Evolutionary conservation across 2,113 vertebrate species (phyloP), one percentile per base, ranked within the genome.

Genomic region (Mobula birostris): DNA sequence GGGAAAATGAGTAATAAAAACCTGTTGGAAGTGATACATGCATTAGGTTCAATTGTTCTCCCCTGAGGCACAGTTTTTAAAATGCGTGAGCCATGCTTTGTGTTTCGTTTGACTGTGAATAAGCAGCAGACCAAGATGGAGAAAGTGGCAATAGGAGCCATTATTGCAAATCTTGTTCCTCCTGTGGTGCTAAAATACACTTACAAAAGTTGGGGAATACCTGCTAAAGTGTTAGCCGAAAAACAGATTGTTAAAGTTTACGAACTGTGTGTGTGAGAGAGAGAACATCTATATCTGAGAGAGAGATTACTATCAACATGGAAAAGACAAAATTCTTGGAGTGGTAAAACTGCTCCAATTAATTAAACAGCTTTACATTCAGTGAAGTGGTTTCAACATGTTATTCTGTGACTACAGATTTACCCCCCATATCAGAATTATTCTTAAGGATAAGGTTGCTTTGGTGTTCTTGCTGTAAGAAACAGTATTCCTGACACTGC

Each of bases 1-100:
- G 48, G 40, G 94, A 94, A 92, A 91, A 91, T 91, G 88, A 70
- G 63, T 36, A 70, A 70, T 70, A 21, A 66, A 70, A 91, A 70
- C 88, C 19, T 40, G n/a, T 70, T 91, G 88, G 63, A 91, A 70
- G n/a, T 32, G 88, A 91, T 91, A 40, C 7, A 63, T 36, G 19
- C 63, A 70, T 68, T 40, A 91, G 32, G 6, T 24, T 21, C n/a
- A 36, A 66, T 70, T 36, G 14, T 91, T 40, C 88, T 91, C 29
- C 88, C n/a, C 63, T 56, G 12, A 15, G 85, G 27, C 85, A 48
- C 48, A 14, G 80, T 21, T 21, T 58, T 88, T 63, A 88, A 61
- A 63, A 58, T 14, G 56, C 27, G n/a, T 63, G 56, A 83, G 80
- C 80, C 80, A 8, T 48, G 58, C 82, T n/a, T 14, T 63, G 58